phyloP scores from a whole-genome alignment of 2,113 vertebrate species.

The Erinaceus europaeus region DNA sequence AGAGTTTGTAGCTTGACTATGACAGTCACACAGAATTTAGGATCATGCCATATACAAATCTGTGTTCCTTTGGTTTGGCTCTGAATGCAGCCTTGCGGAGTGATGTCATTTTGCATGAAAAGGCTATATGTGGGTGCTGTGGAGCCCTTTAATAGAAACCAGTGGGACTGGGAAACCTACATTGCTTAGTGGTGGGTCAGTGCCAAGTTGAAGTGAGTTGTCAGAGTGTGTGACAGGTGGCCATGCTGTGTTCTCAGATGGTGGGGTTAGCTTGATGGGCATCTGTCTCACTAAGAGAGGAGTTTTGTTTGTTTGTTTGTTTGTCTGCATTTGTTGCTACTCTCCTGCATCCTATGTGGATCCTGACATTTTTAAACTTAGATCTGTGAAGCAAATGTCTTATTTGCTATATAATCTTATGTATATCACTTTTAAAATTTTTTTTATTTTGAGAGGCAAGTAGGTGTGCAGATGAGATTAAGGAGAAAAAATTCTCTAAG shows the following conservation, averaged over 20 bases:
- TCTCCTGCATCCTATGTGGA: neutral
- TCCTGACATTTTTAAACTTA: neutral
- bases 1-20: neutral
- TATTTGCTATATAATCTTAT: neutral
- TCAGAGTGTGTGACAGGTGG: neutral
- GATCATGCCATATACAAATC: neutral
- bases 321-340: neutral
- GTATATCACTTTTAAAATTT: neutral
- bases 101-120: neutral
- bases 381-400: neutral
- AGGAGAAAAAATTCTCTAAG: neutral
- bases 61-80: constrained; percentile 1
- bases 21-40: neutral
- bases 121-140: neutral
- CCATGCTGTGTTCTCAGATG: neutral
- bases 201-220: neutral
- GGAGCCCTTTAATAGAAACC: neutral
- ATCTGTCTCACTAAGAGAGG: neutral
- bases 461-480: neutral
- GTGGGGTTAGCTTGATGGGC: neutral
- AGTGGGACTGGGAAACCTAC: neutral
- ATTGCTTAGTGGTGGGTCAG: neutral
- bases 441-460: neutral
- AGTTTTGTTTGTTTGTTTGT: too few relatives aligned
- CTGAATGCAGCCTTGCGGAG: neutral